Evolutionary conservation across 92 coral and sea anemone species (phyloP).

Genomic region (Chrysogorgia sp.): DNA sequence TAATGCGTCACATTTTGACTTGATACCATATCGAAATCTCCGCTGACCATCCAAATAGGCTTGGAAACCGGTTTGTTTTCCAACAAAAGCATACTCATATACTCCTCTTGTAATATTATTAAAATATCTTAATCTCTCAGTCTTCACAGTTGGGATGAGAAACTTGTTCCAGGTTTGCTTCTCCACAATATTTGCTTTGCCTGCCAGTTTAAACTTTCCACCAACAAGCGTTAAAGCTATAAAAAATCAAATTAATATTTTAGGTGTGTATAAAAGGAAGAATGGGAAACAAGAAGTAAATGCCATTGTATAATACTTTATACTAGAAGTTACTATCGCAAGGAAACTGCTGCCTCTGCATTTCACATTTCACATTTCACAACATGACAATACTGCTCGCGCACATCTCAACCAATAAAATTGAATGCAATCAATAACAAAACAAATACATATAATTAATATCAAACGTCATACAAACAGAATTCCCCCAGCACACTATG

Average conservation of each 20-base stretch:
- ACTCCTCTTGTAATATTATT: constrained; percentile 34
- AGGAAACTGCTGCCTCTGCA: too few species aligned
- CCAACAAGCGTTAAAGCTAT: constrained; percentile 30
- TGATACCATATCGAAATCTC: too few species aligned
- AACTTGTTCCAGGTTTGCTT: constrained; percentile 35
- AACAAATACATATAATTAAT: too few species aligned
- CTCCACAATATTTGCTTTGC: background rate
- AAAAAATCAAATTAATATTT: background rate
- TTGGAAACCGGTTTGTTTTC: constrained; percentile 39
- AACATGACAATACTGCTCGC: too few species aligned
- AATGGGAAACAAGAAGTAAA: constrained; percentile 20
- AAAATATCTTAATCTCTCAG: constrained; percentile 31
- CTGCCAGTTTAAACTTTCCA: constrained; percentile 40
- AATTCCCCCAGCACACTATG: too few species aligned
- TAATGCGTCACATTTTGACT: too few species aligned
- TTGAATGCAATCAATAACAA: too few species aligned
- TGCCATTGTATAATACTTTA: background rate
- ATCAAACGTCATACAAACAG: too few species aligned
- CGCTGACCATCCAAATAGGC: constrained; percentile 46
- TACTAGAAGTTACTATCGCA: too few species aligned
- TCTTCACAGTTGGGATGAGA: constrained; percentile 32
- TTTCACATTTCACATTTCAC: too few species aligned
- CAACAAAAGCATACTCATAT: constrained; percentile 18
- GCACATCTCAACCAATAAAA: too few species aligned
- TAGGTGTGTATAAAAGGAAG: constrained; percentile 10